Base-by-base conservation (phyloP, 1,140 invertebrate species). In the Helicoverpa zea region DNA sequence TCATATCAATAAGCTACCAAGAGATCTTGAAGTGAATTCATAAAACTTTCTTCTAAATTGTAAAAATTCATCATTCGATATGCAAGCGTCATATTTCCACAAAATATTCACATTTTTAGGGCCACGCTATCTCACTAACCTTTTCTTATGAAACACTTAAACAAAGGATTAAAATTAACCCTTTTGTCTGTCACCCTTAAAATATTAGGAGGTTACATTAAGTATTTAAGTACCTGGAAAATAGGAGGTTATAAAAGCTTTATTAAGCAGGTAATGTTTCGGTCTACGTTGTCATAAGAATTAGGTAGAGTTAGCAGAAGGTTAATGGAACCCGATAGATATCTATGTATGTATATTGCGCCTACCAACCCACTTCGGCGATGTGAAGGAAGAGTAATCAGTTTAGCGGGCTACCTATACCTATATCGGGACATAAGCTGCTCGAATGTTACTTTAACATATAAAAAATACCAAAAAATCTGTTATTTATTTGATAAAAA, bases 161-260 rank as follows among this genome's bases (percentile, higher is more conserved):
- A 68, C 49, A 9, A 43, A 23, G 43, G 64, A 49, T 68, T 68
- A 68, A 68, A 68, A 49, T 68, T 59, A 66, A 66, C 63, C n/a
- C 35, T n/a, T 63, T 66, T 11, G 16, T 47, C 10, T 68, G 64
- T 68, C 43, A 68, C 64, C 35, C 43, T 66, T 49, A 51, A 68
- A 49, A 43, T 68, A 68, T 68, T 70, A 52, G 52, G 66, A 52
- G 66, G 35, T 23, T 52, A 52, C 47, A 16, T 72, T 51, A 70
- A 70, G 18, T 70, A 52, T 51, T 70, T 29, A 72, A 52, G 68
- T 72, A 72, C 68, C 30, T 72, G 23, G 49, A 56, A 73, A 73
- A 73, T 58, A 58, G 49, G 47, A 54, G 58, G 70, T 56, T 56
- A 58, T 73, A 56, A 73, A 58, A 73, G 54, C 70, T 58, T 73